phyloP scores from a whole-genome alignment of 2,888 invertebrate genomes.

The Hyalella azteca region DNA sequence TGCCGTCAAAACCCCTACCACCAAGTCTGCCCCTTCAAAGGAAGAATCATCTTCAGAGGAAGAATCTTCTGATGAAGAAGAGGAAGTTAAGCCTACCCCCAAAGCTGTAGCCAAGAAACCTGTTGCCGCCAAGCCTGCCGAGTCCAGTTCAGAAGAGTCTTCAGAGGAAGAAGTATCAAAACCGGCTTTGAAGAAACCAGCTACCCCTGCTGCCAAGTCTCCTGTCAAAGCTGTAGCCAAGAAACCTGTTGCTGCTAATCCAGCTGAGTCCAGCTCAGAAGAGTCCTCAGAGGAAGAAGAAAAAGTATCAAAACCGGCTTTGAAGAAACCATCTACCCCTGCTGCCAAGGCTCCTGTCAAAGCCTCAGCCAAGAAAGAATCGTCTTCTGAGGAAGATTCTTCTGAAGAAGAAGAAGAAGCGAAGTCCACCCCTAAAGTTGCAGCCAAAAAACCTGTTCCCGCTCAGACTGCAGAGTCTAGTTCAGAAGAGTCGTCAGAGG shows the following conservation, averaged over 20 bases:
- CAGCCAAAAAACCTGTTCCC: background rate
- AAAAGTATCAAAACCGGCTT: background rate
- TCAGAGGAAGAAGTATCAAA: constrained; percentile 8
- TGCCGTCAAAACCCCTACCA: background rate
- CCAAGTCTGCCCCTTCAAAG: constrained; percentile 18
- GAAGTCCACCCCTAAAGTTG: constrained; percentile 11
- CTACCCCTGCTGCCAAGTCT: background rate
- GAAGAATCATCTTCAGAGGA: constrained; percentile 45
- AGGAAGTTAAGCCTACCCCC: background rate
- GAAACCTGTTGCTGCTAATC: background rate
- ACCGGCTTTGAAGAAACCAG: background rate
- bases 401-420: constrained; percentile 43
- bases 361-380: constrained; percentile 41
- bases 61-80: constrained; percentile 43
- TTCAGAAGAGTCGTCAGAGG: constrained; percentile 50
- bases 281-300: constrained; percentile 9
- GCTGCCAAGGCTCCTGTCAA: constrained; percentile 1
- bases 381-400: constrained; percentile 43
- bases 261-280: constrained; percentile 19
- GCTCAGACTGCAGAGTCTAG: constrained; percentile 39
- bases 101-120: background rate
- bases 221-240: constrained; percentile 9
- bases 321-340: background rate
- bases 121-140: background rate
- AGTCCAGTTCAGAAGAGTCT: constrained; percentile 10